Percentiles rank a stretch among this genome's conserved stretches.
Evolutionary conservation across 2,888 invertebrate species (phyloP).

Genomic region (Amphimallon solstitiale): DNA sequence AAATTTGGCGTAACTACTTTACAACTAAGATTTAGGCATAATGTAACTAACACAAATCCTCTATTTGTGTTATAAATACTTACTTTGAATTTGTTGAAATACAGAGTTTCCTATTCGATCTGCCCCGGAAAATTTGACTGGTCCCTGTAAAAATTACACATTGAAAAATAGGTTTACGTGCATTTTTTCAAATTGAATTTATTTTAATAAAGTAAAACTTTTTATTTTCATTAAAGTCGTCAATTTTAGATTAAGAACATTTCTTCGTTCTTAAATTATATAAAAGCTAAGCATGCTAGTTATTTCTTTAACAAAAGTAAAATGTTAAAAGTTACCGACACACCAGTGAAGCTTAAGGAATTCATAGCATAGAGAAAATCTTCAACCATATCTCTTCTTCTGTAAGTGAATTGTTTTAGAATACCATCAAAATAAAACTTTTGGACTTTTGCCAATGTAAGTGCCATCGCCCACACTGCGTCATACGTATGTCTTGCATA

Average conservation of each 20-base stretch:
- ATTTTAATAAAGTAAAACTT: no score
- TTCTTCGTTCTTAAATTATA: no score
- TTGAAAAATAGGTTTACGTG: background rate
- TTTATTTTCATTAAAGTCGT: no score
- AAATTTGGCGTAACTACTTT: no score
- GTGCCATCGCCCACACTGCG: slow-evolving; percentile 90
- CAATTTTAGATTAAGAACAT: no score
- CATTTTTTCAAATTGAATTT: no score
- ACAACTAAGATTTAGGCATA: background rate
- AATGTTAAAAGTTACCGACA: slow-evolving; percentile 76
- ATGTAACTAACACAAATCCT: background rate
- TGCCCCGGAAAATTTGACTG: slow-evolving; percentile 88
- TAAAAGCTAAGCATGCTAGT: no score
- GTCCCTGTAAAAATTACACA: slow-evolving; percentile 73
- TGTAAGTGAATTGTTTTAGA: slow-evolving; percentile 73
- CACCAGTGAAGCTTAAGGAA: slow-evolving; percentile 80
- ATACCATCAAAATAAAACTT: slow-evolving; percentile 64
- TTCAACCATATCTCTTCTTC: slow-evolving; percentile 76
- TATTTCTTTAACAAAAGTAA: background rate
- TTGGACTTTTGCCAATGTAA: slow-evolving; percentile 74
- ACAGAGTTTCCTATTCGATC: slow-evolving; percentile 89
- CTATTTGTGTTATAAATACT: slow-evolving; percentile 44
- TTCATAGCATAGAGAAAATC: slow-evolving; percentile 78
- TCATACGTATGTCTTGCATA: slow-evolving; percentile 88
- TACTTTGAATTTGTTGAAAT: slow-evolving; percentile 89